These are phyloP conservation scores for Hippocampus zosterae DNA, from an alignment of 2,113 vertebrate species.

Conservation along the genomic window DNA sequence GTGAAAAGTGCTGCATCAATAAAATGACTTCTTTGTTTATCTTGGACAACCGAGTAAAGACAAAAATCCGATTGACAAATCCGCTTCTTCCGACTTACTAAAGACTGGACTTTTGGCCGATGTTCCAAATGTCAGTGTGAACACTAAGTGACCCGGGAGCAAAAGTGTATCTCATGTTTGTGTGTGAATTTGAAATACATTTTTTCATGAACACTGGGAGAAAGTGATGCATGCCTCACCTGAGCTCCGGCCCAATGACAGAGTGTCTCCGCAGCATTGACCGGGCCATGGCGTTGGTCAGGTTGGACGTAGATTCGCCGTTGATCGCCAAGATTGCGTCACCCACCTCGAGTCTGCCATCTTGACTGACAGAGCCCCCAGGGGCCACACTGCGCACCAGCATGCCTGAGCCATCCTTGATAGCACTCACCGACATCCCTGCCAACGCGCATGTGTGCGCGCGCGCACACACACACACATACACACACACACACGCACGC, in stretches of 20 bases:
- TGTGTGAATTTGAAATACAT: background rate
- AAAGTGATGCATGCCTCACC: constrained; percentile 70
- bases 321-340: constrained; percentile 91
- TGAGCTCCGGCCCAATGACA: constrained; percentile 87
- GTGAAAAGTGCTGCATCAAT: no score
- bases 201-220: background rate
- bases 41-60: no score
- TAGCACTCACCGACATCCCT: constrained; percentile 95
- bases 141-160: no score
- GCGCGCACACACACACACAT: constrained; percentile 35
- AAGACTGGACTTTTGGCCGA: no score
- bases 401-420: constrained; percentile 90
- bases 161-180: no score
- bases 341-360: constrained; percentile 86
- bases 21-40: no score
- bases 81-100: no score
- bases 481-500: constrained; percentile 35
- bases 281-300: constrained; percentile 84
- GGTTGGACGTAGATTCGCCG: constrained; percentile 80
- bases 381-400: constrained; percentile 90
- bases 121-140: no score
- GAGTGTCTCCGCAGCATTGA: constrained; percentile 93
- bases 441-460: constrained; percentile 39
- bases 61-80: no score
- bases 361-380: constrained; percentile 87